Percentiles rank a stretch among this genome's conserved stretches.
phyloP scores from a whole-genome alignment of 2,113 vertebrate genomes.

The Indicator maculatus region DNA sequence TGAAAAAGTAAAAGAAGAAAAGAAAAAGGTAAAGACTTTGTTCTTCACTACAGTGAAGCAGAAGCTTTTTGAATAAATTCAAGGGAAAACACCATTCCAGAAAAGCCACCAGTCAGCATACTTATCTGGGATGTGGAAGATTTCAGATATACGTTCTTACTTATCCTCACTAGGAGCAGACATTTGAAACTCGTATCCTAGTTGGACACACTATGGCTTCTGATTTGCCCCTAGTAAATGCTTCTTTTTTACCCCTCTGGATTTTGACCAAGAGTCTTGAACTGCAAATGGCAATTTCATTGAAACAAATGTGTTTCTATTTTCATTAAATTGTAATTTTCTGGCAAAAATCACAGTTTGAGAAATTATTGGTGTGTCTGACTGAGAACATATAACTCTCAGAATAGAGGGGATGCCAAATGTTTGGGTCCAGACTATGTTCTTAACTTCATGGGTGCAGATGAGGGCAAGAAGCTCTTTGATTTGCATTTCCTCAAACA shows the following conservation, averaged over 20 bases:
- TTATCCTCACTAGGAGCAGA: background rate
- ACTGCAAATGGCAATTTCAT: background rate
- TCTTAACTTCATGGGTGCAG: background rate
- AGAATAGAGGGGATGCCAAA: background rate
- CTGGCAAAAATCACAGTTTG: background rate
- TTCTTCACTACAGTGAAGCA: background rate
- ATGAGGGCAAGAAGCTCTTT: background rate
- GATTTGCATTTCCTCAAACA: background rate
- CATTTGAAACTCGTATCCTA: background rate
- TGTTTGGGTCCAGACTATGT: background rate
- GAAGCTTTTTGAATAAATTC: background rate
- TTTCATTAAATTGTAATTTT: conserved; percentile 16
- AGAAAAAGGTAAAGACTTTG: background rate
- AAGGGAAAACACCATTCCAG: background rate
- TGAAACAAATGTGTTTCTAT: background rate
- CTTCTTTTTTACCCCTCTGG: background rate
- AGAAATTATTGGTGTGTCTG: background rate
- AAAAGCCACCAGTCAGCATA: background rate
- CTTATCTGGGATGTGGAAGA: background rate
- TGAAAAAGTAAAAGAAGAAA: background rate
- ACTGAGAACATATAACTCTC: background rate
- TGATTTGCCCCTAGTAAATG: background rate
- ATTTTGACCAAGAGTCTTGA: conserved; percentile 1
- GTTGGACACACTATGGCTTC: background rate
- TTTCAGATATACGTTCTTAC: background rate